Evolutionary conservation across 2,113 vertebrate species (phyloP).

Genomic region (Coptodon rendalli): DNA sequence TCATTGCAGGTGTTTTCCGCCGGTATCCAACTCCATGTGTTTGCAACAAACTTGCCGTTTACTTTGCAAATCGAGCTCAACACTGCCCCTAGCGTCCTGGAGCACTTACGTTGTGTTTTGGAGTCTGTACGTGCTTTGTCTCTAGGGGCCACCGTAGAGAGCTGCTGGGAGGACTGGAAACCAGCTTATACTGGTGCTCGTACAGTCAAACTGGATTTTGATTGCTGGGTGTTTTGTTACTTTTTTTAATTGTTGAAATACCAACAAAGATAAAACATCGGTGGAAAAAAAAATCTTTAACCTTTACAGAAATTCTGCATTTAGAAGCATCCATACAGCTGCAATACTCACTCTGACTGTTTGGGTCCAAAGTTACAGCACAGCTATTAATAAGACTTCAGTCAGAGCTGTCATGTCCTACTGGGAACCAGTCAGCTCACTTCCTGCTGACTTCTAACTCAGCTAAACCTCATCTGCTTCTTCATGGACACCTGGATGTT

Average conservation of each 20-base stretch:
- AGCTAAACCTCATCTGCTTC: background rate
- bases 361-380: background rate
- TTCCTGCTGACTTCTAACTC: background rate
- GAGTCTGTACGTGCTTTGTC: fast-evolving
- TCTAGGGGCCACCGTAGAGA: background rate
- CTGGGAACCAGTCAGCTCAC: background rate
- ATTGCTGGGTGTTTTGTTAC: background rate
- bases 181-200: background rate
- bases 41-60: background rate
- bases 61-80: background rate
- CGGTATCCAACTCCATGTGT: background rate
- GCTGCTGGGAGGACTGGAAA: background rate
- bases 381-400: background rate
- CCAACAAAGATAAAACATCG: background rate
- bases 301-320: fast-evolving
- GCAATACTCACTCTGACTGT: background rate
- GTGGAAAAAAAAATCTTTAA: no score
- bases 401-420: background rate
- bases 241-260: background rate
- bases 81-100: background rate
- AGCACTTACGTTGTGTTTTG: background rate
- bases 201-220: background rate
- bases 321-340: background rate
- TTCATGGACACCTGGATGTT: background rate
- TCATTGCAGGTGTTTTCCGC: background rate